Percentiles rank a stretch among this genome's conserved stretches.
Evolutionary conservation across 2,888 invertebrate genomes (phyloP).

Genomic region (Calephelis perditalis): DNA sequence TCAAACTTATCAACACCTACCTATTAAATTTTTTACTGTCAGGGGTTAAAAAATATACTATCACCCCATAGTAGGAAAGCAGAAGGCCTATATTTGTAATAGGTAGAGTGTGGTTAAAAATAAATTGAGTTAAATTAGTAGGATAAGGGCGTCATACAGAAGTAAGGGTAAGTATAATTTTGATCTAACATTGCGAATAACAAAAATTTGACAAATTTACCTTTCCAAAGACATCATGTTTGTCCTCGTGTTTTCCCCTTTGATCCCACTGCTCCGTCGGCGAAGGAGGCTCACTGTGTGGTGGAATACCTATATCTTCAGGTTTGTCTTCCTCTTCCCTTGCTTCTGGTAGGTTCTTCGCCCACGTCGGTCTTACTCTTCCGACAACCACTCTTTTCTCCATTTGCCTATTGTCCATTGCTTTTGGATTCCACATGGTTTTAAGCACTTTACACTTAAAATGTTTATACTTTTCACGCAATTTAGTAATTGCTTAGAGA

Average conservation of each 20-base stretch:
- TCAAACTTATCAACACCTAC: too few species aligned
- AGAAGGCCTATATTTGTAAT: too few species aligned
- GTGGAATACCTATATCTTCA: conserved; percentile 58
- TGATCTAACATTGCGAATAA: not conserved
- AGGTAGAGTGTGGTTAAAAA: too few species aligned
- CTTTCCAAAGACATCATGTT: conserved; percentile 78
- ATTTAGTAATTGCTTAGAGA: too few species aligned
- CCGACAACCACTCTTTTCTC: conserved; percentile 80
- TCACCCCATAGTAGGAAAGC: too few species aligned
- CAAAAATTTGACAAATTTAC: conserved; percentile 39
- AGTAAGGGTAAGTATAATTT: too few species aligned
- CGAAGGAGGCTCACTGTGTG: conserved; percentile 66
- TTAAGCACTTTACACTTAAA: not conserved
- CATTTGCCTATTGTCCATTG: conserved; percentile 70
- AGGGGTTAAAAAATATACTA: too few species aligned
- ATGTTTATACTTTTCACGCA: too few species aligned
- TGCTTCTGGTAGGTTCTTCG: conserved; percentile 66
- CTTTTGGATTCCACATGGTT: conserved; percentile 69
- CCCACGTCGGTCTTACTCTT: conserved; percentile 75
- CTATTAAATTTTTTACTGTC: too few species aligned
- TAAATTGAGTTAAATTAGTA: too few species aligned
- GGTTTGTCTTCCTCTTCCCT: conserved; percentile 66
- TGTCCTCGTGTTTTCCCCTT: conserved; percentile 65
- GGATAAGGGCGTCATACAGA: too few species aligned
- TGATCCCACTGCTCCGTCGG: conserved; percentile 64